Conservation (phyloP, 2,113 vertebrate species). For the Gymnorhina tibicen region DNA sequence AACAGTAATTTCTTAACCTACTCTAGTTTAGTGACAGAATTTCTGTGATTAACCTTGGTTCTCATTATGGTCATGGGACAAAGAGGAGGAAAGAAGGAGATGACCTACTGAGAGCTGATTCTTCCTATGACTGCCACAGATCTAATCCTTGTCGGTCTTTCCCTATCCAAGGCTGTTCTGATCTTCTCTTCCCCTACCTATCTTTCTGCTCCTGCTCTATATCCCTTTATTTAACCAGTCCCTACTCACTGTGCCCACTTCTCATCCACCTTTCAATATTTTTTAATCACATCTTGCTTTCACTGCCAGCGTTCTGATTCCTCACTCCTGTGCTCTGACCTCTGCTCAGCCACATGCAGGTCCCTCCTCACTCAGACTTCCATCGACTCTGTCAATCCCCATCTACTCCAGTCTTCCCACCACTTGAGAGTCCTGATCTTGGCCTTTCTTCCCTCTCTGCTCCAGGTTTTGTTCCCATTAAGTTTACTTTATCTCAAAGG, state of each 20-base stretch:
- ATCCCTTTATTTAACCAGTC: not conserved
- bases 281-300: not conserved
- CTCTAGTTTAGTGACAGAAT: not conserved
- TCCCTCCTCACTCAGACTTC: not conserved
- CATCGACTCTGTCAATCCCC: not conserved
- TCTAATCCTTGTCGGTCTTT: not conserved
- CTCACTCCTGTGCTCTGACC: not conserved
- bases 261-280: not conserved
- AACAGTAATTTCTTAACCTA: not conserved
- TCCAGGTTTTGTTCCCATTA: not conserved
- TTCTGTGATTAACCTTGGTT: not conserved
- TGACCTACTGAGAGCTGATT: not conserved
- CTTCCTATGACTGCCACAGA: not conserved
- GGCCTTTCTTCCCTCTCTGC: not conserved
- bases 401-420: not conserved
- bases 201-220: not conserved
- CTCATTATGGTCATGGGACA: rapidly evolving
- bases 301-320: not conserved
- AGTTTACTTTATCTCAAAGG: not conserved
- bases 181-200: not conserved
- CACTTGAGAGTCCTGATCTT: not conserved
- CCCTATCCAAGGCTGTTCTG: not conserved
- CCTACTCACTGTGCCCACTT: not conserved
- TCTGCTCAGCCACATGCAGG: not conserved
- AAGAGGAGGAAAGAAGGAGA: not conserved